Evolutionary conservation across 2,797 vertebrate species (phyloP).

Genomic region (Cyclopterus lumpus): DNA sequence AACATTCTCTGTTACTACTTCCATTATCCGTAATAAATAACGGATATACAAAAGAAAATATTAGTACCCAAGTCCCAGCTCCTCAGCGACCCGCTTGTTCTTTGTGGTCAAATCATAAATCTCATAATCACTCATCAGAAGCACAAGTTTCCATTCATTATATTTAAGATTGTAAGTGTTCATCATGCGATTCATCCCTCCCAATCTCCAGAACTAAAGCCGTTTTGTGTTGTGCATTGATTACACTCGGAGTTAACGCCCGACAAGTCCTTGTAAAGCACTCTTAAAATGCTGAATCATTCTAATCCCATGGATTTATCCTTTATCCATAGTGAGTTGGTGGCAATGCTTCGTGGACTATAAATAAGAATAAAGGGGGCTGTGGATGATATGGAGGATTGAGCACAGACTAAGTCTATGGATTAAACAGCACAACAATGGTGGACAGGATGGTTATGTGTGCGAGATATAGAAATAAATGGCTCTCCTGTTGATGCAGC

Average conservation of each 20-base stretch:
- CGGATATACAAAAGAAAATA: constrained; percentile 24
- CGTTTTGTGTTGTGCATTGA: constrained; percentile 43
- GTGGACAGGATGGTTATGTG: constrained; percentile 38
- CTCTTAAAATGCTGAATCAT: constrained; percentile 52
- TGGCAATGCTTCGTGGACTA: constrained; percentile 59
- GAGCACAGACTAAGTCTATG: constrained; percentile 52
- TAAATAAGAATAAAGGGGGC: constrained; percentile 60
- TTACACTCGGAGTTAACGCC: constrained; percentile 35
- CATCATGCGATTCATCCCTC: constrained; percentile 34
- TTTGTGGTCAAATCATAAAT: constrained; percentile 39
- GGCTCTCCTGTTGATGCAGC: constrained; percentile 2
- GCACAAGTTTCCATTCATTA: constrained; percentile 32
- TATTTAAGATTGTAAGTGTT: constrained; percentile 13
- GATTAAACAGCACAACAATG: constrained; percentile 58
- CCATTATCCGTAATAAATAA: constrained; percentile 6
- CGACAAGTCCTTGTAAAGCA: constrained; percentile 25
- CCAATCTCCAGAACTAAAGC: constrained; percentile 39
- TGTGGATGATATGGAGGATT: constrained; percentile 72
- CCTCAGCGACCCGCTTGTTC: neutral
- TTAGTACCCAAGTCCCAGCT: constrained; percentile 12
- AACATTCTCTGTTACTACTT: constrained; percentile 29
- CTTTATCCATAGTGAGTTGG: constrained; percentile 50
- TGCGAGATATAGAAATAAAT: constrained; percentile 30
- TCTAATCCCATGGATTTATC: constrained; percentile 60
- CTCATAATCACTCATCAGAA: constrained; percentile 34